Percentiles rank a stretch among this genome's conserved stretches.
Conservation (phyloP, 2,888 invertebrate genomes). For the Drosophila meridionalis region DNA sequence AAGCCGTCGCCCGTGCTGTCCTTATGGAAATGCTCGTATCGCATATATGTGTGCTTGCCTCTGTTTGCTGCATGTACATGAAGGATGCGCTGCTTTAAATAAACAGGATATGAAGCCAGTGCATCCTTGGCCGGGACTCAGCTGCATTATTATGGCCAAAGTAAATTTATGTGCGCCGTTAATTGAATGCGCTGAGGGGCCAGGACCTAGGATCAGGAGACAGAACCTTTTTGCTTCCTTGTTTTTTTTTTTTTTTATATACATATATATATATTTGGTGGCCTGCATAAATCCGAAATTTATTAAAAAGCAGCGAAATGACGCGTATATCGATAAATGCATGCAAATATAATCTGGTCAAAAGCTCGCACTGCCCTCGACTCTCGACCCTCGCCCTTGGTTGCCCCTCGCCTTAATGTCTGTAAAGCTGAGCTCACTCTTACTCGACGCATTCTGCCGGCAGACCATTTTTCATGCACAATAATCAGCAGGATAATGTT, state of each 20-base stretch:
- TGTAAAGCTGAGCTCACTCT: conserved; percentile 15
- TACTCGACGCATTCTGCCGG: conserved; percentile 23
- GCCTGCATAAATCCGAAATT: conserved; percentile 73
- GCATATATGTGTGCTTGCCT: conserved; percentile 15
- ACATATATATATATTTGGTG: too few relatives aligned
- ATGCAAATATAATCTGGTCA: conserved; percentile 52
- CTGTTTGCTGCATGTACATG: conserved; percentile 16
- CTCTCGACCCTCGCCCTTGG: not conserved
- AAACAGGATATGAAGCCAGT: conserved; percentile 52
- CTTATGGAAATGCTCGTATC: conserved; percentile 42
- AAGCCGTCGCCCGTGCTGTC: conserved; percentile 52
- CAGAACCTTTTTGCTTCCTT: conserved; percentile 18
- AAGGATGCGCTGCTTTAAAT: conserved; percentile 68
- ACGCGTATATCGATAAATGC: conserved; percentile 66
- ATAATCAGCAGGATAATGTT: conserved; percentile 75
- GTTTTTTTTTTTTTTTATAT: too few relatives aligned
- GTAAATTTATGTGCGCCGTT: conserved; percentile 75
- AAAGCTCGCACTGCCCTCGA: not conserved
- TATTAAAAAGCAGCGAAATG: conserved; percentile 60
- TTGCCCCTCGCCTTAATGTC: not conserved
- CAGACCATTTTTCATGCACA: conserved; percentile 67
- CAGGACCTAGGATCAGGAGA: conserved; percentile 18
- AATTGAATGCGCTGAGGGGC: conserved; percentile 71
- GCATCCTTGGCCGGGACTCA: conserved; percentile 61
- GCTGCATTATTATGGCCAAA: conserved; percentile 75